Conservation (phyloP, 2,797 vertebrate genomes). For the Coccyzus lansbergi region DNA sequence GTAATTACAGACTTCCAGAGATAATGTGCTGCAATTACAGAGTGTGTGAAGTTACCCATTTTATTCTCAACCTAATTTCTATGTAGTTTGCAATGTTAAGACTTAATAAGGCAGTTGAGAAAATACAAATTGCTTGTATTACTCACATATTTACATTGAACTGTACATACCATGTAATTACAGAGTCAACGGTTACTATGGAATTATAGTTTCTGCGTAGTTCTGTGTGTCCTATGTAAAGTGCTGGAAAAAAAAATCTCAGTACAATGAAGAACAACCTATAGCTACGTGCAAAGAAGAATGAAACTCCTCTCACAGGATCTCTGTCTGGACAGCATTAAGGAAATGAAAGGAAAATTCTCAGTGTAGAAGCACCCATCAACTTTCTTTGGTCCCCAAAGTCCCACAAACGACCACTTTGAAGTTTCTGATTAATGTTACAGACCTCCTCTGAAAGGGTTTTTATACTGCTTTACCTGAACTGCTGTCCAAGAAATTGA, state of each 20-base stretch:
- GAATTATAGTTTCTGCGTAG: conserved; percentile 32
- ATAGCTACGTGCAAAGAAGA: background rate
- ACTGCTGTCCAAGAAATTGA: conserved; percentile 1
- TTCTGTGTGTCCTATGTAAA: conserved; percentile 12
- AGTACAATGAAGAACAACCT: background rate
- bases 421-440: background rate
- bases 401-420: background rate
- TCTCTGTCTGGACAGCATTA: background rate
- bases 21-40: conserved; percentile 27
- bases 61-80: conserved; percentile 65
- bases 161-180: conserved; percentile 47
- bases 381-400: background rate
- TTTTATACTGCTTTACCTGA: conserved; percentile 17
- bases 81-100: conserved; percentile 63
- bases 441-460: background rate
- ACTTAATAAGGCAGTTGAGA: conserved; percentile 40
- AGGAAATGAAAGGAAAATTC: background rate
- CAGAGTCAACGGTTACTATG: conserved; percentile 30
- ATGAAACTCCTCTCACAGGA: background rate
- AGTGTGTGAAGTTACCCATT: conserved; percentile 53
- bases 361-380: background rate
- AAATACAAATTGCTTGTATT: conserved; percentile 62
- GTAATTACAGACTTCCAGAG: conserved; percentile 56
- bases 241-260: background rate
- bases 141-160: conserved; percentile 46